Conservation (phyloP, 2,113 vertebrate genomes). For the Thinocorus orbignyianus region DNA sequence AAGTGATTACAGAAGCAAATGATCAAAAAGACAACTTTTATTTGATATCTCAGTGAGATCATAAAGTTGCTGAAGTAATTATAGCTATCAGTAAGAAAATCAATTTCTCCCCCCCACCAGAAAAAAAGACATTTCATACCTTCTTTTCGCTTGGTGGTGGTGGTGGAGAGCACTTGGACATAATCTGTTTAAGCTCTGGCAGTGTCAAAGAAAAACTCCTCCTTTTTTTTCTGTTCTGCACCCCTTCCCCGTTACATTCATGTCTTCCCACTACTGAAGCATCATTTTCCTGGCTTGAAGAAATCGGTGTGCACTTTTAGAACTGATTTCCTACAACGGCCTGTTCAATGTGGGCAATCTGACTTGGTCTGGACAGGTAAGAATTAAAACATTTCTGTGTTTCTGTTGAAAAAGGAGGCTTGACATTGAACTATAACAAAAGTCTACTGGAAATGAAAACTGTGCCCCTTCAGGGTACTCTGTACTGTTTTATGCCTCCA, state of each 20-base stretch:
- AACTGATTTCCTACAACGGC: not conserved
- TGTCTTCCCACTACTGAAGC: not conserved
- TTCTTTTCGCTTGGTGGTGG: not conserved
- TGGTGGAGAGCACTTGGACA: not conserved
- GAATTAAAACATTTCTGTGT: not conserved
- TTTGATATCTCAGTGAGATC: not conserved
- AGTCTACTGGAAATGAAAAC: not conserved
- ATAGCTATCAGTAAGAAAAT: not conserved
- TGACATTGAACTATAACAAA: accelerated
- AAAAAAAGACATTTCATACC: not conserved
- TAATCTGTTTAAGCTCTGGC: not conserved
- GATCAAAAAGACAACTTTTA: not conserved
- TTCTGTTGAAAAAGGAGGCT: not conserved
- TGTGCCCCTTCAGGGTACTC: not conserved
- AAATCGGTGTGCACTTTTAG: not conserved
- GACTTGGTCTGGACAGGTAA: not conserved
- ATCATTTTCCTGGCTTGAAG: not conserved
- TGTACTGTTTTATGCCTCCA: not conserved
- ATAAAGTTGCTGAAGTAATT: not conserved
- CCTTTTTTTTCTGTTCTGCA: not conserved
- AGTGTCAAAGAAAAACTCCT: not conserved
- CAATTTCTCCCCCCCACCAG: too few relatives aligned
- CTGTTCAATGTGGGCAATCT: not conserved
- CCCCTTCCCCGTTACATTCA: not conserved
- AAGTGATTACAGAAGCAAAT: not conserved